phyloP scores from a whole-genome alignment of 2,888 invertebrate genomes.

The Brachyopa scutellaris region DNA sequence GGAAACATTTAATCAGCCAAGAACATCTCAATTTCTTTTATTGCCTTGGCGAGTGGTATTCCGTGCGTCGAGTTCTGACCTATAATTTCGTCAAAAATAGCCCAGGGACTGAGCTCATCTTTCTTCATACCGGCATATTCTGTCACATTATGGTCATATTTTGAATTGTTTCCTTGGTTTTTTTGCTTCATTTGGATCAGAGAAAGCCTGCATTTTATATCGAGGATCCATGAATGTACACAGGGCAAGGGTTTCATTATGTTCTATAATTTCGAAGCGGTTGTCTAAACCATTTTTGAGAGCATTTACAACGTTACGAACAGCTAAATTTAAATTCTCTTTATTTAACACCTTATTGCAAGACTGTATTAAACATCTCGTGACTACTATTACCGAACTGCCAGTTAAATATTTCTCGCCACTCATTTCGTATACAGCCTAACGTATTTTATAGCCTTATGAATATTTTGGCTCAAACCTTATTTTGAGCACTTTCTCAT shows the following conservation, averaged over 20 bases:
- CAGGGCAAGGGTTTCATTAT: too few species aligned
- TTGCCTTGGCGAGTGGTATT: not conserved
- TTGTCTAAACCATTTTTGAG: not conserved
- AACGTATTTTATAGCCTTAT: too few species aligned
- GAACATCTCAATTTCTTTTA: conserved; percentile 11
- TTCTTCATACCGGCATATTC: not conserved
- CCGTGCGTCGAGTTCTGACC: not conserved
- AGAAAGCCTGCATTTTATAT: conserved; percentile 5
- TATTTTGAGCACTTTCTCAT: too few species aligned
- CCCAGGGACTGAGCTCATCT: conserved; percentile 7
- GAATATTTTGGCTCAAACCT: too few species aligned
- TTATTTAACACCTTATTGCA: conserved; percentile 11
- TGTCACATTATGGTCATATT: not conserved
- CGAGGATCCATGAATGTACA: conserved; percentile 12
- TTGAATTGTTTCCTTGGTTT: not conserved
- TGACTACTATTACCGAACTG: conserved; percentile 13
- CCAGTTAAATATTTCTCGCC: conserved; percentile 5
- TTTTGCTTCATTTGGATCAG: not conserved
- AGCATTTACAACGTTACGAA: too few species aligned
- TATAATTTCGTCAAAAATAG: conserved; percentile 5
- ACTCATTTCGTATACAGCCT: conserved; percentile 3
- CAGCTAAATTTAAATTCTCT: too few species aligned
- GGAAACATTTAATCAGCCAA: conserved; percentile 8
- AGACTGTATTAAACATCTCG: not conserved
- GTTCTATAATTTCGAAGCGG: not conserved